phyloP scores from a whole-genome alignment of 1,140 invertebrate species.

The Diorhabda carinulata region DNA sequence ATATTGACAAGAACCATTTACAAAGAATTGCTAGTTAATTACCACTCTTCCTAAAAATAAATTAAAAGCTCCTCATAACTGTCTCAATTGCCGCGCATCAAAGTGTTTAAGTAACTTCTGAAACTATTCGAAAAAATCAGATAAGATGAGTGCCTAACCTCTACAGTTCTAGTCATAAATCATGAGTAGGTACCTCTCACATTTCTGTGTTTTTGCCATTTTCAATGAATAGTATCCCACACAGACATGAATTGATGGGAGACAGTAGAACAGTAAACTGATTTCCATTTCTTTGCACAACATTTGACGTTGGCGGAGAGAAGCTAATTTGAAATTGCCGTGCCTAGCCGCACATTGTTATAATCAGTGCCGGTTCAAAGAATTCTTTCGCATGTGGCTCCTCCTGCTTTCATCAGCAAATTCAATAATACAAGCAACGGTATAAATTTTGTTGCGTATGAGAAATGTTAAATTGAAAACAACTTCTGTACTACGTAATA shows the following conservation, averaged over 20 bases:
- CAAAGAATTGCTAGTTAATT: too few species aligned
- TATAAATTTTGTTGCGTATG: too few species aligned
- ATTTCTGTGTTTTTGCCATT: background rate
- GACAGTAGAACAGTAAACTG: background rate
- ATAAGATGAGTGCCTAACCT: background rate
- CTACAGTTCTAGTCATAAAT: background rate
- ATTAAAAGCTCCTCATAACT: too few species aligned
- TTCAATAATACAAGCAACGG: too few species aligned
- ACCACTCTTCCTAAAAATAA: too few species aligned
- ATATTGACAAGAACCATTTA: too few species aligned
- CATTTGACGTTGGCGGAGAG: background rate
- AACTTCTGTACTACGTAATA: too few species aligned
- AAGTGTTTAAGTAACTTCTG: too few species aligned
- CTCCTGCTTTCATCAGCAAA: too few species aligned
- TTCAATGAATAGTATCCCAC: background rate
- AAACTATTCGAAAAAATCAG: background rate
- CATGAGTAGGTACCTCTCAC: background rate
- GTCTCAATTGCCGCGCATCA: too few species aligned
- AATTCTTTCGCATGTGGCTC: too few species aligned
- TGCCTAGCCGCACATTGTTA: slow-evolving; percentile 1
- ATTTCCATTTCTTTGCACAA: slow-evolving; percentile 2
- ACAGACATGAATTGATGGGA: background rate
- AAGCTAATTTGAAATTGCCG: slow-evolving; percentile 2
- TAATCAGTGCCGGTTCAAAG: background rate
- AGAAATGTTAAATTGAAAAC: too few species aligned